phyloP scores from a whole-genome alignment of 1,140 invertebrate species.

The Triops cancriformis region DNA sequence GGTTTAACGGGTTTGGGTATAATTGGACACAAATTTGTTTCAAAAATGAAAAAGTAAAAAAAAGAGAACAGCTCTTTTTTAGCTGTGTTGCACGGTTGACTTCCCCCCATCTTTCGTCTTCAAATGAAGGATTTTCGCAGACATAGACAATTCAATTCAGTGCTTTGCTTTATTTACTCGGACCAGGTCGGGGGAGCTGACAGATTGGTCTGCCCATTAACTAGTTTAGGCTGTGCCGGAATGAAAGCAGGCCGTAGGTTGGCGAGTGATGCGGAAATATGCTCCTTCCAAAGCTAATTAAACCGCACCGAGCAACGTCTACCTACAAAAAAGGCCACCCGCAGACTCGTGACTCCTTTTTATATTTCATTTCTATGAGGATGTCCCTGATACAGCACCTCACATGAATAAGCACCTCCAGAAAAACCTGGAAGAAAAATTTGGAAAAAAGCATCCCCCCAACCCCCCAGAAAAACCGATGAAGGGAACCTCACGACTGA shows the following conservation, averaged over 20 bases:
- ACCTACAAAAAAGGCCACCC: background rate
- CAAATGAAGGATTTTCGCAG: background rate
- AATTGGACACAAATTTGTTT: background rate
- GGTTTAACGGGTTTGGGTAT: background rate
- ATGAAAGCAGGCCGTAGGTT: background rate
- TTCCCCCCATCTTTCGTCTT: background rate
- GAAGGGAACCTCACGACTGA: background rate
- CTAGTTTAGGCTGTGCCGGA: background rate
- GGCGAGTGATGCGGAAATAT: constrained; percentile 12
- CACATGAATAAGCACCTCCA: background rate
- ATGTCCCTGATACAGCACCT: background rate
- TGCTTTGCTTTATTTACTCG: background rate
- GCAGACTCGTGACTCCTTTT: background rate
- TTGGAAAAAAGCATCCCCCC: background rate
- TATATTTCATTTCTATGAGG: constrained; percentile 5
- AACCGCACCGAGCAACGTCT: background rate
- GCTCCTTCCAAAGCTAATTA: background rate
- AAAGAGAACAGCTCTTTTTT: background rate
- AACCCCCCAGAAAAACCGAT: background rate
- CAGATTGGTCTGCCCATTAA: constrained; percentile 9
- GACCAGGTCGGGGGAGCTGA: background rate
- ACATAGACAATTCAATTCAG: constrained; percentile 1
- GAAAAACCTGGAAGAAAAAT: background rate
- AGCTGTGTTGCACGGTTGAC: background rate
- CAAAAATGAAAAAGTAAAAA: background rate